Percentiles rank a stretch among this genome's conserved stretches.
Evolutionary conservation across 2,888 invertebrate genomes (phyloP).

Genomic region (Morinoia aosen): DNA sequence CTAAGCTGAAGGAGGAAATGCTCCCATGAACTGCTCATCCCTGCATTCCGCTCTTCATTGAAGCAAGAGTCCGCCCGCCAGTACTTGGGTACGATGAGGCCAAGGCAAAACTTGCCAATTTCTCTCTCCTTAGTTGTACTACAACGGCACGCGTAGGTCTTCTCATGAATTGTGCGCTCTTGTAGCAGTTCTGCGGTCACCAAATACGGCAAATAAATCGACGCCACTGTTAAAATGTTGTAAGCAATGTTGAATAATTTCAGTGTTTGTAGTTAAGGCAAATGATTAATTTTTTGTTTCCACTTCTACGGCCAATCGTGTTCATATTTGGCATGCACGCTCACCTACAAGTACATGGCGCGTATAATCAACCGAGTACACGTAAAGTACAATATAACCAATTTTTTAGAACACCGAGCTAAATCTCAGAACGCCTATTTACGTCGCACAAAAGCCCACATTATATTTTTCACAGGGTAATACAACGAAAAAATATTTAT

Average conservation of each 20-base stretch:
- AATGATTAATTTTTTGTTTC: not conserved
- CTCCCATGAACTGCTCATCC: not conserved
- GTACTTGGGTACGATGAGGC: not conserved
- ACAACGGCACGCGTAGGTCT: not conserved
- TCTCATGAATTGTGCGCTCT: not conserved
- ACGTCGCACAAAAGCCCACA: too few species aligned
- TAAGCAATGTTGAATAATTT: too few species aligned
- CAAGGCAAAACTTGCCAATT: not conserved
- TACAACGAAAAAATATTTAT: not conserved
- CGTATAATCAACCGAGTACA: not conserved
- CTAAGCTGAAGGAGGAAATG: constrained; percentile 17
- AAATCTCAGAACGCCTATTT: not conserved
- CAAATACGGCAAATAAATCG: not conserved
- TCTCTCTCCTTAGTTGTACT: not conserved
- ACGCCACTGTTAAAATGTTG: too few species aligned
- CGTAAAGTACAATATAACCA: not conserved
- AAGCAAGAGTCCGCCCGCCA: not conserved
- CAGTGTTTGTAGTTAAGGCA: not conserved
- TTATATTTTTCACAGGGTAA: too few species aligned
- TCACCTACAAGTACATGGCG: not conserved
- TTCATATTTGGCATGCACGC: not conserved
- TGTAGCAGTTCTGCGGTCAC: not conserved
- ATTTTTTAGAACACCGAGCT: not conserved
- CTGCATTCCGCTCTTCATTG: not conserved
- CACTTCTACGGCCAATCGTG: not conserved